Evolutionary conservation across 2,113 vertebrate species (phyloP).

Genomic region (Tragulus kanchil): DNA sequence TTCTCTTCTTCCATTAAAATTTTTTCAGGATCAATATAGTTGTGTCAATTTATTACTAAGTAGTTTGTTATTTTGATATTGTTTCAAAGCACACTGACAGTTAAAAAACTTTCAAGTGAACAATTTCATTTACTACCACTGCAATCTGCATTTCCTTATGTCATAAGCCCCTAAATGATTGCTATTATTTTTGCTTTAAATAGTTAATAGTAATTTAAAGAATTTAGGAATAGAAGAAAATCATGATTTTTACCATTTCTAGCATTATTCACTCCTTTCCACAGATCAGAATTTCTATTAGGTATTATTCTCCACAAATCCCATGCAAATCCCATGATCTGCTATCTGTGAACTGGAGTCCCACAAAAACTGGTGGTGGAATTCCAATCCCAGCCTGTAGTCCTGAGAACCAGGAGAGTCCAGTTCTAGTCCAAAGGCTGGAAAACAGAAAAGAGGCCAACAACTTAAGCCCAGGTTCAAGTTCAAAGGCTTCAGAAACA

Average conservation of each 20-base stretch:
- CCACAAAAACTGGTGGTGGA: neutral
- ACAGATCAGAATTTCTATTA: neutral
- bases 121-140: neutral
- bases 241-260: neutral
- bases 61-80: conserved; percentile 18
- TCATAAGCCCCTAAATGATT: neutral
- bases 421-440: neutral
- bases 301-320: neutral
- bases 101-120: neutral
- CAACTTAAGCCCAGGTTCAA: neutral
- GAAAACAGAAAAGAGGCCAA: neutral
- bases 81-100: neutral
- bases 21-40: too few relatives aligned
- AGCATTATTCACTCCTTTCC: neutral
- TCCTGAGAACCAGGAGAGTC: neutral
- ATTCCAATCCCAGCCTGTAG: neutral
- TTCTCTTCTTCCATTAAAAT: neutral
- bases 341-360: neutral
- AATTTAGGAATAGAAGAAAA: neutral
- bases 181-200: neutral
- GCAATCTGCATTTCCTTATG: neutral
- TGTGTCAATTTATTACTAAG: neutral
- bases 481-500: neutral
- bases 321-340: neutral
- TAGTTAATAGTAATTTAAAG: neutral